These are phyloP conservation scores for Echinometra lucunter DNA, from an alignment of 53 echinoderm and acorn worm genomes.

Conservation along the genomic window DNA sequence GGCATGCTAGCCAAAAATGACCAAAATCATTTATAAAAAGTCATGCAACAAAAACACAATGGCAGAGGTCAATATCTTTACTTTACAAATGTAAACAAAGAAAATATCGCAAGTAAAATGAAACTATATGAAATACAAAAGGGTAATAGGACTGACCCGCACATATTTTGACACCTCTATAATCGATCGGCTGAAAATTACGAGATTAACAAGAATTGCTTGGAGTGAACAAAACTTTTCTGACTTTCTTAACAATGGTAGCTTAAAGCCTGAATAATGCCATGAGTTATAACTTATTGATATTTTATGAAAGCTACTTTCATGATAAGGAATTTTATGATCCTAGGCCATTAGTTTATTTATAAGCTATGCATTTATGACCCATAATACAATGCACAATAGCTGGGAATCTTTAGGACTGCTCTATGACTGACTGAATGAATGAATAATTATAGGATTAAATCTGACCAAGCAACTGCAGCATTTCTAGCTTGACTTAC, in stretches of 20 bases:
- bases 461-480: not conserved
- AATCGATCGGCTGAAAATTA: not conserved
- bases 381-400: not conserved
- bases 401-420: not conserved
- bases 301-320: not conserved
- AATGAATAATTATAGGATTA: not conserved
- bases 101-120: not conserved
- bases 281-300: not conserved
- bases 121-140: not conserved
- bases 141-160: not conserved
- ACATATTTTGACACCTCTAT: conserved; percentile 10
- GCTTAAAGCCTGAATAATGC: conserved; percentile 19
- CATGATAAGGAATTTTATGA: not conserved
- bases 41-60: not conserved
- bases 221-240: not conserved
- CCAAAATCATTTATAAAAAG: not conserved
- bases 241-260: not conserved
- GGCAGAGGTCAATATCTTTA: not conserved
- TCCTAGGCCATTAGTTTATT: not conserved
- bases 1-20: not conserved
- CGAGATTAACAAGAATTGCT: not conserved
- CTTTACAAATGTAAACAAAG: not conserved
- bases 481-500: not conserved
- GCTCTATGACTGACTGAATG: not conserved
- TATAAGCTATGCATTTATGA: conserved; percentile 1